A percentile compares a stretch with the other conserved stretches of the same genome.
Conservation (phyloP, 2,888 invertebrate genomes). For the Apeira syringaria region DNA sequence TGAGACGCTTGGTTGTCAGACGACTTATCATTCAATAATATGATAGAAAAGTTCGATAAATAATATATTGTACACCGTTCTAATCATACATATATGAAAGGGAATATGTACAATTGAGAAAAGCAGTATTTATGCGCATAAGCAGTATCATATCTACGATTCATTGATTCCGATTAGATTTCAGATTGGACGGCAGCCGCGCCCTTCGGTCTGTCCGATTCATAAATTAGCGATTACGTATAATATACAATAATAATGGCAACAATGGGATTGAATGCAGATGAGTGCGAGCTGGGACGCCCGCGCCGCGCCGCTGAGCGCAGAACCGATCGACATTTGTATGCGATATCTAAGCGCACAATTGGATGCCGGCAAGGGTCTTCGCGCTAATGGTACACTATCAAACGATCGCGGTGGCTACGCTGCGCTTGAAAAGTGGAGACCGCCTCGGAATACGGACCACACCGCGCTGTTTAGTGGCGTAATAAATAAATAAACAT, state of each 20-base stretch:
- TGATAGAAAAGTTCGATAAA: no score
- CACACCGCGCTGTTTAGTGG: conserved; percentile 69
- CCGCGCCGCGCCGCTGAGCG: conserved; percentile 43
- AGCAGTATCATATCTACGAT: conserved; percentile 24
- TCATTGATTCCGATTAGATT: conserved; percentile 50
- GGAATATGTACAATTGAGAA: not conserved
- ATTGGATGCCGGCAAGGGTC: conserved; percentile 81
- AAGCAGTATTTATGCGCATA: conserved; percentile 5
- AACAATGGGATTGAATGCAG: conserved; percentile 83
- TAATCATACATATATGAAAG: no score
- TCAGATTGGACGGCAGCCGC: conserved; percentile 43
- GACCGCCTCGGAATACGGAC: conserved; percentile 74
- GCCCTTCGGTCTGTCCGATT: conserved; percentile 51
- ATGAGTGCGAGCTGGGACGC: conserved; percentile 62
- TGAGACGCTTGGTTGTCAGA: no score
- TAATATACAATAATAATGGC: conserved; percentile 75
- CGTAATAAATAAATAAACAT: conserved; percentile 72
- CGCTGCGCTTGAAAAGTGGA: conserved; percentile 67
- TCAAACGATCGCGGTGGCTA: conserved; percentile 70
- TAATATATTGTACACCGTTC: no score
- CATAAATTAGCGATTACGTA: conserved; percentile 81
- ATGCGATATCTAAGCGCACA: conserved; percentile 82
- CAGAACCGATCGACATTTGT: conserved; percentile 78
- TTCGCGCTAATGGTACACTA: conserved; percentile 83
- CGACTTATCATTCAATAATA: no score